A percentile compares a stretch with the other conserved stretches of the same genome.
phyloP scores from a whole-genome alignment of 2,113 vertebrate genomes.

The Daubentonia madagascariensis region DNA sequence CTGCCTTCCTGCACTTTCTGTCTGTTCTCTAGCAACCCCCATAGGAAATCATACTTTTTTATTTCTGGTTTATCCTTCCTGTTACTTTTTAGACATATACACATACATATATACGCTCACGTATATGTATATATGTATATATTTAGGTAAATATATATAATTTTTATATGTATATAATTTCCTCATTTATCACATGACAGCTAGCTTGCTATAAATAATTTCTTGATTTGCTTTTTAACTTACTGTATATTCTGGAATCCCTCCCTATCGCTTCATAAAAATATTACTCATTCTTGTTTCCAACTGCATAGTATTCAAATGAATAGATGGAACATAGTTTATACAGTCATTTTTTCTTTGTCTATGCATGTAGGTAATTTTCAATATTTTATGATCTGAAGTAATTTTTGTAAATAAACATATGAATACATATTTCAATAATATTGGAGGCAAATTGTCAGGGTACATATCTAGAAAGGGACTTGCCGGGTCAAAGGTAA shows the following conservation, averaged over 20 bases:
- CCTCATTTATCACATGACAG: neutral
- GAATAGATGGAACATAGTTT: neutral
- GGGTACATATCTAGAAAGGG: neutral
- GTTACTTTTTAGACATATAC: neutral
- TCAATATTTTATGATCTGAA: neutral
- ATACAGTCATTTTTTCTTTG: neutral
- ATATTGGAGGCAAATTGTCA: neutral
- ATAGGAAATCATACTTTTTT: too few relatives aligned
- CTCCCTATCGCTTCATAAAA: neutral
- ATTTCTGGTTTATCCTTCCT: too few relatives aligned
- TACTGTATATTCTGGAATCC: neutral
- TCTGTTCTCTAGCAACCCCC: too few relatives aligned
- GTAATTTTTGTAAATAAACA: neutral
- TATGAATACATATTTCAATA: neutral
- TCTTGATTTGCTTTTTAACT: neutral
- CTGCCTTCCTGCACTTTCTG: too few relatives aligned
- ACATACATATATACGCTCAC: neutral
- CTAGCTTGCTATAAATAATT: neutral
- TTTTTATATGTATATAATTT: neutral
- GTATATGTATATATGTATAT: accelerated
- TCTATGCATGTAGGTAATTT: neutral
- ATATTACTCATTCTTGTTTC: neutral
- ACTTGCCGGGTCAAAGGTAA: neutral
- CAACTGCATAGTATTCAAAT: neutral
- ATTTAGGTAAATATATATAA: neutral